Evolutionary conservation across 53 echinoderm and acorn worm species (phyloP).

Genomic region (Holothuria leucospilota): DNA sequence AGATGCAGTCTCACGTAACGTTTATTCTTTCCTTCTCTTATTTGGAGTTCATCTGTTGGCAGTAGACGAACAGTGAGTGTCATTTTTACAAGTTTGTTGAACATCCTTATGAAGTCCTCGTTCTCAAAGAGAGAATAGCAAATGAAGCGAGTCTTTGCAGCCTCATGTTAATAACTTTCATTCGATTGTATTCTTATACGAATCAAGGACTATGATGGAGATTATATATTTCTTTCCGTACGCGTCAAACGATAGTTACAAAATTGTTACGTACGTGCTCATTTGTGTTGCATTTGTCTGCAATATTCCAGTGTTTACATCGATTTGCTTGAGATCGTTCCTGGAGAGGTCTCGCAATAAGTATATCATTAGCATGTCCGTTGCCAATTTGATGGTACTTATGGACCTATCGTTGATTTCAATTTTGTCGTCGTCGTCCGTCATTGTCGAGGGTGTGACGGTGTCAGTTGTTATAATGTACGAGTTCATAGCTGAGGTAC

Average conservation of each 20-base stretch:
- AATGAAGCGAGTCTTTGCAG: too few relatives aligned
- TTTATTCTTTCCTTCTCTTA: too few relatives aligned
- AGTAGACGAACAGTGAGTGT: too few relatives aligned
- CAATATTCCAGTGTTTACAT: constrained; percentile 11
- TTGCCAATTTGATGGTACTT: constrained; percentile 29
- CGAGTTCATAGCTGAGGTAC: constrained; percentile 37
- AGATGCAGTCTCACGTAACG: too few relatives aligned
- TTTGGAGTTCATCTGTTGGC: too few relatives aligned
- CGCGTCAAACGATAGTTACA: neutral
- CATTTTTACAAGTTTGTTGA: too few relatives aligned
- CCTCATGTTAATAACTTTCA: too few relatives aligned
- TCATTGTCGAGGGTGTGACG: constrained; percentile 5
- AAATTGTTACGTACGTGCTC: neutral
- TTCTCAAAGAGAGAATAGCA: too few relatives aligned
- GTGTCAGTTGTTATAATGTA: constrained; percentile 13
- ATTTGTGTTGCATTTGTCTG: constrained; percentile 10
- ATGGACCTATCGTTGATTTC: constrained; percentile 20
- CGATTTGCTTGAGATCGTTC: neutral
- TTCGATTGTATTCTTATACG: too few relatives aligned
- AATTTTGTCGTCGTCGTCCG: neutral
- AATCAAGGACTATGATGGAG: neutral
- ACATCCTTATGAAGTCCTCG: too few relatives aligned
- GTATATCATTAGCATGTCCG: constrained; percentile 22
- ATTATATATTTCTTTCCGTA: constrained; percentile 11
- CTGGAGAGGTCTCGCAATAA: constrained; percentile 28